These are phyloP conservation scores for Phoxinus dragarum DNA, from an alignment of 2,797 vertebrate genomes.

Conservation along the genomic window DNA sequence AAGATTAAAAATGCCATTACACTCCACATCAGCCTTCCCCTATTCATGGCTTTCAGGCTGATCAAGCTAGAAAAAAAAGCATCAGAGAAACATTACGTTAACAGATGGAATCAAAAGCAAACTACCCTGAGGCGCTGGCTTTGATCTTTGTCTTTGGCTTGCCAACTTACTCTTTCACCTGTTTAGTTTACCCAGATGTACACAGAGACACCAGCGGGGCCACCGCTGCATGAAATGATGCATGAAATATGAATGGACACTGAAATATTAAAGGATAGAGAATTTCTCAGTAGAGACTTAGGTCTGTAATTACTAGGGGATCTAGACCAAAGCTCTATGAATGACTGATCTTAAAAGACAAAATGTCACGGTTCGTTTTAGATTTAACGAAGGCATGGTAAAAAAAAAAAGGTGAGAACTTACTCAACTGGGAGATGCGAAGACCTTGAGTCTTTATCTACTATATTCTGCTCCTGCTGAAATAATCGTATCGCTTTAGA, in stretches of 20 bases:
- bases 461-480: background rate
- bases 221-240: constrained; percentile 10
- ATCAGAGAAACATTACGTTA: constrained; percentile 65
- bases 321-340: constrained; percentile 28
- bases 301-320: constrained; percentile 49
- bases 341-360: constrained; percentile 50
- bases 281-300: constrained; percentile 60
- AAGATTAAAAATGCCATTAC: too few relatives aligned
- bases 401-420: background rate
- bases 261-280: constrained; percentile 74
- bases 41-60: constrained; percentile 54
- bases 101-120: constrained; percentile 71
- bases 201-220: background rate
- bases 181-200: constrained; percentile 61
- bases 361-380: constrained; percentile 25
- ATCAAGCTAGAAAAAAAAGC: constrained; percentile 52
- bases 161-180: constrained; percentile 56
- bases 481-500: background rate
- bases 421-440: background rate
- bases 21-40: constrained; percentile 21
- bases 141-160: constrained; percentile 78
- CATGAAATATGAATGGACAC: constrained; percentile 76
- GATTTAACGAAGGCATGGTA: constrained; percentile 8
- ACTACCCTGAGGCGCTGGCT: constrained; percentile 66
- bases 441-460: constrained; percentile 9